A percentile compares a stretch with the other conserved stretches of the same genome.
These are phyloP conservation scores for Hetaerina titia DNA, from an alignment of 2,888 invertebrate species.

Conservation along the genomic window DNA sequence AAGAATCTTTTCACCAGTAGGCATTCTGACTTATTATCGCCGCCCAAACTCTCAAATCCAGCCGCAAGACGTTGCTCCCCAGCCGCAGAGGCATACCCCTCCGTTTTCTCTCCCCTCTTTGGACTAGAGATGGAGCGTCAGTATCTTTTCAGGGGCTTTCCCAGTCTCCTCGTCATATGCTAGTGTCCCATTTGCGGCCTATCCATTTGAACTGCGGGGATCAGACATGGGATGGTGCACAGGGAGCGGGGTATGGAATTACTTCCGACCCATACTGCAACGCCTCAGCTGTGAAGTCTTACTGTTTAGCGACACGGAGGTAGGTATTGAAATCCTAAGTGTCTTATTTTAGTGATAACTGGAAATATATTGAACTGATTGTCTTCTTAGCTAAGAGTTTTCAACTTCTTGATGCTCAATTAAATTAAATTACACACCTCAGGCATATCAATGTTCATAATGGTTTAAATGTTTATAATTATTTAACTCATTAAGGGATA, in stretches of 20 bases:
- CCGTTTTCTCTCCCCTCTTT: not conserved
- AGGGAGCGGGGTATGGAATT: not conserved
- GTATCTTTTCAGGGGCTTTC: not conserved
- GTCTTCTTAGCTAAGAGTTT: too few species aligned
- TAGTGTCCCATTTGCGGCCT: not conserved
- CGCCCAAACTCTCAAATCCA: too few species aligned
- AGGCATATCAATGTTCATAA: too few species aligned
- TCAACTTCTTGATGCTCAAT: too few species aligned
- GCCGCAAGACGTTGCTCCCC: not conserved
- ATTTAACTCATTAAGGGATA: too few species aligned
- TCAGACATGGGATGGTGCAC: too few species aligned
- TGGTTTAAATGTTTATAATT: too few species aligned
- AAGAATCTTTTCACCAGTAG: not conserved
- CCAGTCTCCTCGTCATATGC: not conserved
- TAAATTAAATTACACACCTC: too few species aligned
- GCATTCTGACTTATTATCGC: not conserved
- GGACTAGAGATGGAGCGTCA: not conserved
- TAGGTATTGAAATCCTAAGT: not conserved
- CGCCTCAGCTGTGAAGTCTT: not conserved
- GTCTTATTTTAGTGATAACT: not conserved
- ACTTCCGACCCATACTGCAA: not conserved
- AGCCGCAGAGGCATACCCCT: not conserved
- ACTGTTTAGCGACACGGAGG: not conserved
- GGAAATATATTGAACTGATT: too few species aligned
- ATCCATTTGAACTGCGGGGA: not conserved